Conservation (phyloP, 2,797 vertebrate species). For the Melanotaenia pygmaea region DNA sequence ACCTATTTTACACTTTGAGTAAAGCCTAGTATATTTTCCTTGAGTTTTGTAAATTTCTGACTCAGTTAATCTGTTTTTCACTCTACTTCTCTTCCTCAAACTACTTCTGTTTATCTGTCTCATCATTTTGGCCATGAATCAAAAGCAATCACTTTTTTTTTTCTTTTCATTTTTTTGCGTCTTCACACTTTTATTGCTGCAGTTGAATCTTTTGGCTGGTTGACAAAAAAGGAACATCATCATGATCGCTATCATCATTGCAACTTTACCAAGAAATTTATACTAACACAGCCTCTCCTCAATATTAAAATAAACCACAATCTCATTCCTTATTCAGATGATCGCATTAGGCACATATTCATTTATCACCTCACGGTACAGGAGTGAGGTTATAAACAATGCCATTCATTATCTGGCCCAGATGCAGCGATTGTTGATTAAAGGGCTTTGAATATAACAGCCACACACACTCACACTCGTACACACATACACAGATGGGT, state of each 20-base stretch:
- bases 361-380: conserved; percentile 91
- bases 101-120: conserved; percentile 48
- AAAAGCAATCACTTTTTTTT: conserved; percentile 48
- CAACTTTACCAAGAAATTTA: conserved; percentile 66
- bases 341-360: conserved; percentile 88
- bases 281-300: conserved; percentile 58
- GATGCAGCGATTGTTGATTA: conserved; percentile 98
- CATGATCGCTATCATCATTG: conserved; percentile 40
- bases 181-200: conserved; percentile 47
- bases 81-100: conserved; percentile 34
- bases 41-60: conserved; percentile 32
- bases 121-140: conserved; percentile 48
- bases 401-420: conserved; percentile 97
- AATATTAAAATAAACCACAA: conserved; percentile 70
- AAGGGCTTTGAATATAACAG: conserved; percentile 88
- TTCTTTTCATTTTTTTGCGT: conserved; percentile 49
- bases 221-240: conserved; percentile 57
- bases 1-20: conserved; percentile 31
- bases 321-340: conserved; percentile 96
- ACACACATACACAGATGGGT: conserved; percentile 87
- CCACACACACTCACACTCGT: conserved; percentile 42
- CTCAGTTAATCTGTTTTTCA: conserved; percentile 46
- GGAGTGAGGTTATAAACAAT: conserved; percentile 95
- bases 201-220: conserved; percentile 57
- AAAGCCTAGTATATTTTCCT: conserved; percentile 24